Evolutionary conservation across 2,797 vertebrate species (phyloP), one percentile per base, ranked within the genome.

Genomic region (Melanotaenia nigrans): DNA sequence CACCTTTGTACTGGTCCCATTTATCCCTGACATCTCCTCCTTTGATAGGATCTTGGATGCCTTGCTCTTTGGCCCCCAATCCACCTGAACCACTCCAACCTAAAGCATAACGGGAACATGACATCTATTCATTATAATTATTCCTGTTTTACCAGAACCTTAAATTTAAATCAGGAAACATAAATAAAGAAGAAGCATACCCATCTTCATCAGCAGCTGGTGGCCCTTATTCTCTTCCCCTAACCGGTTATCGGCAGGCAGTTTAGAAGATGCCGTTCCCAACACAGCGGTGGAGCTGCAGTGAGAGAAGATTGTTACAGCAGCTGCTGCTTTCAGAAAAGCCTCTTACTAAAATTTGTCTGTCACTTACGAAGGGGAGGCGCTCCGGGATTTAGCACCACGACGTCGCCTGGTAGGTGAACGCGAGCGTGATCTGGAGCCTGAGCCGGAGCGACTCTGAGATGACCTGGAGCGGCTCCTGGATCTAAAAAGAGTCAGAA

Each of bases 1-100:
- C 97, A 3, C 98, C 98, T 90, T 99, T 99, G 79, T 98, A 99
- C 88, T 99, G 97, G 94, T 99, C 97, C 98, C 98, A 99, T 82
- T 97, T 99, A 89, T 99, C 98, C 36, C 98, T 91, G 35, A 99
- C 85, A 9, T 99, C 98, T 0, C 97, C 98, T 32, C 97, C 98
- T 89, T 98, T 98, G 86, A 99, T 97, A 45, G 98, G 98, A 88
- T 99, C 98, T 90, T 99, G 97, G 85, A 99, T 99, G 30, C 98
- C 98, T 81, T 99, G 98, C 71, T 99, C 97, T 87, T 99, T 99
- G 53, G 93, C 97, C 28, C 98, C 98, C 25, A 99, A 68, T 4
- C 98, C 98, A 0, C 98, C 98, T 1, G 96, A 97, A 22, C 98
- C 98, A 3, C 97, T 99, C 97, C 97, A 99, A 54, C 97, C 97